Conservation (phyloP, 2,113 vertebrate species). For the Opisthocomus hoazin region DNA sequence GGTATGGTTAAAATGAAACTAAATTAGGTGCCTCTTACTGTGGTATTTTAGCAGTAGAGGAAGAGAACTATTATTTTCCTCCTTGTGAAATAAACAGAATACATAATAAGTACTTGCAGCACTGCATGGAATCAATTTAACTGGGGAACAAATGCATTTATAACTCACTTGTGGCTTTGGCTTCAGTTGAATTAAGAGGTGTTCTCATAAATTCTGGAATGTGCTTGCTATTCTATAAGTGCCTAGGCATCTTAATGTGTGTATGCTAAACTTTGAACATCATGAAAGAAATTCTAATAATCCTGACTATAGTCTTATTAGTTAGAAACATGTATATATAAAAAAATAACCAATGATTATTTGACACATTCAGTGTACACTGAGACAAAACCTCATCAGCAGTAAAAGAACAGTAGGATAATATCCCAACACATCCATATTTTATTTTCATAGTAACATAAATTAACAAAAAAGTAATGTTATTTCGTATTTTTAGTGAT, state of each 20-base stretch:
- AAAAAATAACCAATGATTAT: neutral
- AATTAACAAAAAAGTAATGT: neutral
- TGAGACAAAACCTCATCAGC: neutral
- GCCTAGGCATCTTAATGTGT: neutral
- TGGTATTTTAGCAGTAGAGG: conserved; percentile 3
- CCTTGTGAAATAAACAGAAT: conserved; percentile 48
- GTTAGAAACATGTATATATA: neutral
- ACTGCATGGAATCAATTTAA: conserved; percentile 56
- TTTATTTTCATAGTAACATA: neutral
- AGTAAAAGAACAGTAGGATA: neutral
- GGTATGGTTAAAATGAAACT: conserved; percentile 2
- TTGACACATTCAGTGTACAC: neutral
- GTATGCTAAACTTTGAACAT: neutral
- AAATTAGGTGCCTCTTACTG: neutral
- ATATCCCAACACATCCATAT: neutral
- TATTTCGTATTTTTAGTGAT: neutral
- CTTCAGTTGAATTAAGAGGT: conserved; percentile 39
- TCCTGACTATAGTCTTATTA: neutral
- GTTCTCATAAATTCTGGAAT: conserved; percentile 42
- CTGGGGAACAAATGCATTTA: conserved; percentile 52
- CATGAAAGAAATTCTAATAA: neutral
- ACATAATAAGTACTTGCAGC: conserved; percentile 38
- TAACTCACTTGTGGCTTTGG: conserved; percentile 47
- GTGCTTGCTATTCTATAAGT: neutral
- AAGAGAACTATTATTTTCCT: conserved; percentile 26